Evolutionary conservation across 2,888 invertebrate genomes (phyloP).

Genomic region (Tipula lateralis): DNA sequence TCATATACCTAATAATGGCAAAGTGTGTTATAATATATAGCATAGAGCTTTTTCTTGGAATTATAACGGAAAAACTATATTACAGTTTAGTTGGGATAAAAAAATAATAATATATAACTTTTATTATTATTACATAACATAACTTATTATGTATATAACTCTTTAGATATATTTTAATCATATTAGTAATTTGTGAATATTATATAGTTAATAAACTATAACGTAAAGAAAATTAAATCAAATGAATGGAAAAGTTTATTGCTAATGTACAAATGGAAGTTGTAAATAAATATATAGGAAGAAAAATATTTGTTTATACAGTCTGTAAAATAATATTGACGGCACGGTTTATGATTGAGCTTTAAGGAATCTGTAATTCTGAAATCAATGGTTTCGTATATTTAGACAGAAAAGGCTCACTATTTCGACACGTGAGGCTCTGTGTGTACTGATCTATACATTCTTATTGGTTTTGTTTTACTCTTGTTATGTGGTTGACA

Average conservation of each 20-base stretch:
- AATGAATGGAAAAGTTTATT: neutral
- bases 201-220: neutral
- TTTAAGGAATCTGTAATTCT: neutral
- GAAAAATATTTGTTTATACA: neutral
- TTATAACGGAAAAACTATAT: neutral
- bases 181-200: neutral
- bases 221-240: neutral
- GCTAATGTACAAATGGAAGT: neutral
- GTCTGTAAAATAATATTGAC: neutral
- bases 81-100: neutral
- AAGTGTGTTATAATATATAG: neutral
- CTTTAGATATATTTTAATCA: neutral
- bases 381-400: too few species aligned
- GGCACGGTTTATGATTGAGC: neutral
- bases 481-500: too few species aligned
- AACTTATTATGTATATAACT: too few species aligned
- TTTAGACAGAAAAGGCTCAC: too few species aligned
- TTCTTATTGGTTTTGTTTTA: too few species aligned
- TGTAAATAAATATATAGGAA: neutral
- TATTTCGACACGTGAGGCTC: too few species aligned
- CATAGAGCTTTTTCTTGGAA: neutral
- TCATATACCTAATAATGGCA: neutral
- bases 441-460: too few species aligned
- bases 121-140: neutral
- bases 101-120: neutral